Evolutionary conservation across 1,140 invertebrate species (phyloP).

Genomic region (Lasioglossum baleicum): DNA sequence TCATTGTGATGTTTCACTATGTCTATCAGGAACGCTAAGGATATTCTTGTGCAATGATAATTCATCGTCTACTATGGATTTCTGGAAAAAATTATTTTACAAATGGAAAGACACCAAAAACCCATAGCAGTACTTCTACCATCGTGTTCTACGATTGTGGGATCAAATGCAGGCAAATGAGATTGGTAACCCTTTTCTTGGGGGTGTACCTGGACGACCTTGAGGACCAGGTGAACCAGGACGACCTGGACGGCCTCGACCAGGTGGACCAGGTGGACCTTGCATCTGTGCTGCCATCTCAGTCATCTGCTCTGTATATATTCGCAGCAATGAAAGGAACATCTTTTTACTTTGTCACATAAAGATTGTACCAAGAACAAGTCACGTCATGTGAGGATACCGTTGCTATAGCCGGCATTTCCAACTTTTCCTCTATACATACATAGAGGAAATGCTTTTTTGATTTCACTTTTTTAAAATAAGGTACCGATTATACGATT

Average conservation of each 20-base stretch:
- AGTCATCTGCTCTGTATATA: constrained; percentile 81
- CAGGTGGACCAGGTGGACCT: constrained; percentile 83
- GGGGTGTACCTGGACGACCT: constrained; percentile 82
- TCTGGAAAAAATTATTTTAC: neutral
- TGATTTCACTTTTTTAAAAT: no score
- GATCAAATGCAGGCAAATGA: constrained; percentile 13
- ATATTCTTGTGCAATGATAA: neutral
- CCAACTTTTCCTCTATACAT: no score
- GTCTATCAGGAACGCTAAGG: constrained; percentile 4
- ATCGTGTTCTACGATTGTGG: constrained; percentile 2
- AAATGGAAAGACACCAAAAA: neutral
- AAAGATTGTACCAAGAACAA: no score
- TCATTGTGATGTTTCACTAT: constrained; percentile 15
- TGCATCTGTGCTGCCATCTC: constrained; percentile 82
- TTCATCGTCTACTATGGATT: neutral
- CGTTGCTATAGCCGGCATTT: neutral
- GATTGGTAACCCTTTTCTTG: constrained; percentile 26
- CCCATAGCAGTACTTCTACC: neutral
- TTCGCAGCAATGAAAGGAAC: constrained; percentile 39
- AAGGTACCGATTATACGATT: no score
- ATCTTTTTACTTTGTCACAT: neutral
- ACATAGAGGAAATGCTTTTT: no score
- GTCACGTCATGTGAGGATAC: no score
- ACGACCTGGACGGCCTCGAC: constrained; percentile 81
- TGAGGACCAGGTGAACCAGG: constrained; percentile 83